Conservation (phyloP, 2,797 vertebrate species). For the Sphenodon punctatus region DNA sequence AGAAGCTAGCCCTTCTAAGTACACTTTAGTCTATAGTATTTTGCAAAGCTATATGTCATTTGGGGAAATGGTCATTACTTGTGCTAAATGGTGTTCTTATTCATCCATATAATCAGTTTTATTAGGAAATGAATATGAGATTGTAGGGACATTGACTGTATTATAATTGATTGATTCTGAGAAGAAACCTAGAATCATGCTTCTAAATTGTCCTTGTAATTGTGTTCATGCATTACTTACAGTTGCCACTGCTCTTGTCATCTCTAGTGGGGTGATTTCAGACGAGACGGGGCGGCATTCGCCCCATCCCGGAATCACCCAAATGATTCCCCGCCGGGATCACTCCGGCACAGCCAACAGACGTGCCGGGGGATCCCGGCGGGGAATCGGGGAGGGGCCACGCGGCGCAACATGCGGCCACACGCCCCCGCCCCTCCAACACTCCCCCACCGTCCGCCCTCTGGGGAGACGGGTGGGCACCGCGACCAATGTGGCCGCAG, state of each 20-base stretch:
- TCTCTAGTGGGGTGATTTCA: too few relatives aligned
- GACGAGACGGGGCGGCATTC: too few relatives aligned
- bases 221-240: slow-evolving; percentile 51
- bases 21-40: not conserved
- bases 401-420: too few relatives aligned
- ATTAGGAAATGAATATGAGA: slow-evolving; percentile 14
- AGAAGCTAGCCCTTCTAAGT: not conserved
- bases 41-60: not conserved
- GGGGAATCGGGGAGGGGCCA: too few relatives aligned
- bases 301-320: too few relatives aligned
- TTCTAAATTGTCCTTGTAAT: slow-evolving; percentile 56
- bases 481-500: too few relatives aligned
- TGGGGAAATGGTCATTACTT: not conserved
- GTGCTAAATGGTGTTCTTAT: not conserved
- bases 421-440: too few relatives aligned
- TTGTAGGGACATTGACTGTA: slow-evolving; percentile 36
- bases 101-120: slow-evolving; percentile 38
- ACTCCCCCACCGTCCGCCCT: too few relatives aligned
- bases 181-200: slow-evolving; percentile 56
- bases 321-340: too few relatives aligned
- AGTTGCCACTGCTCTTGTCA: slow-evolving; percentile 47
- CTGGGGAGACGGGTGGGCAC: too few relatives aligned
- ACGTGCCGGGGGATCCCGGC: too few relatives aligned
- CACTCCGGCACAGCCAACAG: too few relatives aligned
- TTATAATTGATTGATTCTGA: slow-evolving; percentile 44